Percentiles rank a stretch among this genome's conserved stretches.
Conservation (phyloP, 2,888 invertebrate genomes). For the Diarsia brunnea region DNA sequence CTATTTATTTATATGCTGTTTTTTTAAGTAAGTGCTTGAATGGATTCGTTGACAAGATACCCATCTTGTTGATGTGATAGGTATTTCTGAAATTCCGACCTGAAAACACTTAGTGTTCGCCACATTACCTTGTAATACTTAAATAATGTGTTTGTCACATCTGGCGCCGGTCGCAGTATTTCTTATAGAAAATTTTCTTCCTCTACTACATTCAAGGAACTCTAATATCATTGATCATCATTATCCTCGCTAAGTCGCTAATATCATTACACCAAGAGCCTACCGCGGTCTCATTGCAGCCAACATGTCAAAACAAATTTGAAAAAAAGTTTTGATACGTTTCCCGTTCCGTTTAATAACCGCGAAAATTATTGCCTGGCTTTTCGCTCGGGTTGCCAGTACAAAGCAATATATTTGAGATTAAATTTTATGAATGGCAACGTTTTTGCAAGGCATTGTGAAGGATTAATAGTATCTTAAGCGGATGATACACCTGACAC, state of each 20-base stretch:
- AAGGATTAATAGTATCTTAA: slow-evolving; percentile 81
- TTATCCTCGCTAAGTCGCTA: slow-evolving; percentile 75
- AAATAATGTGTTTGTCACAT: background rate
- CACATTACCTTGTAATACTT: background rate
- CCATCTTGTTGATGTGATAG: too few species aligned
- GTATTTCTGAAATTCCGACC: background rate
- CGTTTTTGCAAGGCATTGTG: slow-evolving; percentile 82
- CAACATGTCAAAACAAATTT: slow-evolving; percentile 87
- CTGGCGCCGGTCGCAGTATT: background rate
- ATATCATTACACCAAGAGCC: slow-evolving; percentile 80
- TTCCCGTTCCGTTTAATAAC: slow-evolving; percentile 81
- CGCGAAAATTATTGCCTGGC: slow-evolving; percentile 80
- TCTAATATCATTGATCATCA: slow-evolving; percentile 17
- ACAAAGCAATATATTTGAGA: slow-evolving; percentile 81
- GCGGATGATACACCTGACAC: slow-evolving; percentile 88
- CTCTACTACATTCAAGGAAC: background rate
- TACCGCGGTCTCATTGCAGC: slow-evolving; percentile 74
- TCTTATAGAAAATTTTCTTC: background rate
- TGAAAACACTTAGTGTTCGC: background rate
- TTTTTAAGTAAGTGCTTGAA: background rate
- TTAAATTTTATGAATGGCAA: slow-evolving; percentile 85
- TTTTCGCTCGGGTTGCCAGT: slow-evolving; percentile 77
- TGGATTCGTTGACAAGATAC: background rate
- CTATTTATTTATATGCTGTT: background rate
- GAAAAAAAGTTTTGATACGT: slow-evolving; percentile 73